Evolutionary conservation across 2,888 invertebrate species (phyloP).

Genomic region (Alentia gelatinosa): DNA sequence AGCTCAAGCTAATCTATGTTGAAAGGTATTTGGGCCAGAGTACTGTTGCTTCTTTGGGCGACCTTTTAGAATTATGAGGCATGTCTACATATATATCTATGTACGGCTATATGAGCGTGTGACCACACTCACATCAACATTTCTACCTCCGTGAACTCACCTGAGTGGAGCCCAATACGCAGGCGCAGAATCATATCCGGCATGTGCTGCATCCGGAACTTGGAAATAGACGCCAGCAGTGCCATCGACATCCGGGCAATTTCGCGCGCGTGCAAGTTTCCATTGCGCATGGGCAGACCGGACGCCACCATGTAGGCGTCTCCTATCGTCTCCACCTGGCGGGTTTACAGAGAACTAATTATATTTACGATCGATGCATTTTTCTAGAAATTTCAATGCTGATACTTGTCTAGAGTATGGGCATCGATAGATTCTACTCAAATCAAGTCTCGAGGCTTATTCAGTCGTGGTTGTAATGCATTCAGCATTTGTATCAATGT

Average conservation of each 20-base stretch:
- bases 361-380: too few species aligned
- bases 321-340: conserved; percentile 46
- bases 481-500: too few species aligned
- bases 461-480: too few species aligned
- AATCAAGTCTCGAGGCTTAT: too few species aligned
- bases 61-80: neutral
- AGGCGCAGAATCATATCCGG: neutral
- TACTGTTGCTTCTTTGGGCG: neutral
- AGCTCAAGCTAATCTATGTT: neutral
- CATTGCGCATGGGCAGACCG: conserved; percentile 8
- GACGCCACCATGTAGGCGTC: conserved; percentile 52
- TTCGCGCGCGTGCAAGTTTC: conserved; percentile 26
- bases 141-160: neutral
- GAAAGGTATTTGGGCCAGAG: neutral
- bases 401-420: too few species aligned
- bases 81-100: neutral
- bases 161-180: conserved; percentile 39
- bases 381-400: too few species aligned
- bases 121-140: neutral
- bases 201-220: conserved; percentile 17
- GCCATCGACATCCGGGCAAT: conserved; percentile 53
- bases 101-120: neutral
- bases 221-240: conserved; percentile 9
- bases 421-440: too few species aligned
- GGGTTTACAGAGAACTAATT: neutral